Evolutionary conservation across 2,888 invertebrate genomes (phyloP).

Genomic region (Lasioglossum figueresi): DNA sequence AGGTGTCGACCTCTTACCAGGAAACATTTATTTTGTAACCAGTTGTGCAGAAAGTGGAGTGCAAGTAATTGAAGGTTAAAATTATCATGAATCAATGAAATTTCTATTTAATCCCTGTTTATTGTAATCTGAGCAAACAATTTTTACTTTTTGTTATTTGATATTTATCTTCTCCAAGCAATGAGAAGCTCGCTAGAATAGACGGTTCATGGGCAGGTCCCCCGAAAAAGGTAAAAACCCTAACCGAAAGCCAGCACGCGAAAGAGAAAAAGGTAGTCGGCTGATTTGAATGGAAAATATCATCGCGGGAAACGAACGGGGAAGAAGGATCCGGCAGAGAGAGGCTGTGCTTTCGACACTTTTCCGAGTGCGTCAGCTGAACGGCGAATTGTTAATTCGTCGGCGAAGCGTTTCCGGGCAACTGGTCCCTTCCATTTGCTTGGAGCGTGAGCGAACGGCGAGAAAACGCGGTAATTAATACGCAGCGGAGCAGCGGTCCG

Average conservation of each 20-base stretch:
- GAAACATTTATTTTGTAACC: no score
- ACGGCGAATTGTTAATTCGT: conserved; percentile 55
- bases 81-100: no score
- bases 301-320: background rate
- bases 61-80: no score
- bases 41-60: no score
- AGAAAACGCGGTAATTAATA: conserved; percentile 58
- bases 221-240: background rate
- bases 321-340: background rate
- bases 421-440: conserved; percentile 32
- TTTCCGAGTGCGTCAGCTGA: conserved; percentile 40
- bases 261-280: background rate
- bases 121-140: no score
- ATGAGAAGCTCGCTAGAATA: background rate
- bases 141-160: no score
- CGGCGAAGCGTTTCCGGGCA: conserved; percentile 34
- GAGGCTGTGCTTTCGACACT: background rate
- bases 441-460: conserved; percentile 9
- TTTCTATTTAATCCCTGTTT: no score
- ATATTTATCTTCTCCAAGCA: no score
- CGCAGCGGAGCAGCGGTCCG: conserved; percentile 26
- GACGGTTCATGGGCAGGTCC: background rate
- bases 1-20: no score
- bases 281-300: conserved; percentile 5
- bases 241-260: background rate